Evolutionary conservation across 1,140 invertebrate genomes (phyloP), one percentile per base, ranked within the genome.

Genomic region (Nylanderia fulva): DNA sequence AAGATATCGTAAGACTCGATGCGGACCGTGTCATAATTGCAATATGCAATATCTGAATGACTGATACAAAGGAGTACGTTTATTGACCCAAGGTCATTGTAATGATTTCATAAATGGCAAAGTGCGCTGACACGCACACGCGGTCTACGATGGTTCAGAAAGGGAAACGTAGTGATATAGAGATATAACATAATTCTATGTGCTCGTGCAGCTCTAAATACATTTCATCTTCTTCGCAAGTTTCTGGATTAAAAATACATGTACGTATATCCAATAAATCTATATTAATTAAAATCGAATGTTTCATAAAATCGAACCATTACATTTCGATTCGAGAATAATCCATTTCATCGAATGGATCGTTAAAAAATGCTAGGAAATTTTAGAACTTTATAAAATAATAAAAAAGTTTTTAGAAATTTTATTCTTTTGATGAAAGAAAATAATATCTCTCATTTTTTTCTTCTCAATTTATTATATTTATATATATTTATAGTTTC

Each of bases 51-150:
- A 76, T 39, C 60, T 63, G 74, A 76, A 61, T 27, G 24, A n/a
- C 39, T 58, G 58, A 76, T 76, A 76, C 56, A 72, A 56, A 52
- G 74, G 58, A 76, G 74, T 76, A 36, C 39, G 58, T 76, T 63
- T 76, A 76, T 76, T 76, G 74, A 76, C 74, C 74, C 74, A 76
- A 76, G 74, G 74, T 76, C 74, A 76, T 76, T 76, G 74, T 76
- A 76, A 76, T 76, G 39, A 76, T 76, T 63, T 7, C 24, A 76
- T 76, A 63, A 76, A 36, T 58, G 74, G 39, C 27, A 11, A 76
- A 76, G 74, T 76, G 54, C 39, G 74, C 58, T 58, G 74, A 58
- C 71, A 74, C 33, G 52, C 33, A 48, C 69, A 45, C 69, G 48
- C 69, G 48, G 27, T 52, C 68, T 33, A 29, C n/a, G 29, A 2